Conservation (phyloP, 2,113 vertebrate genomes). For the Agelaius tricolor region DNA sequence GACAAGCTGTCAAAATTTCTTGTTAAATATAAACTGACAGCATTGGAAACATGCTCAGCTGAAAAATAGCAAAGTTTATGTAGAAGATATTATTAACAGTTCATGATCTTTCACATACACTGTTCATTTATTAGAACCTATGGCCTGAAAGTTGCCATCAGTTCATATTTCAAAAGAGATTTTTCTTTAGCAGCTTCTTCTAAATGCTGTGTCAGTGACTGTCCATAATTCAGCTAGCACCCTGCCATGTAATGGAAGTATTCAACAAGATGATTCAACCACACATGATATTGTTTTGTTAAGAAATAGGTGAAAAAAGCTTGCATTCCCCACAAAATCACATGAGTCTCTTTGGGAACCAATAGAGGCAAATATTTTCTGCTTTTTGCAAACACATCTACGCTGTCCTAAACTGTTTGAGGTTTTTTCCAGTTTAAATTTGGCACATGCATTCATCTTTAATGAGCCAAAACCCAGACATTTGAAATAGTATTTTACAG, state of each 20-base stretch:
- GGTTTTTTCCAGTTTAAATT: not conserved
- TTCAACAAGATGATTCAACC: not conserved
- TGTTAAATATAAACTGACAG: slow-evolving; percentile 42
- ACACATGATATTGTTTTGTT: not conserved
- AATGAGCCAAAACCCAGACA: not conserved
- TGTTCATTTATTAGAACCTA: slow-evolving; percentile 27
- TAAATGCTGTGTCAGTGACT: not conserved
- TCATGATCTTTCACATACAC: not conserved
- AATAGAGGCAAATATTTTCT: not conserved
- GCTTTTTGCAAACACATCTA: not conserved
- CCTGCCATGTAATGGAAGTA: not conserved
- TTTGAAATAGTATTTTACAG: slow-evolving; percentile 7
- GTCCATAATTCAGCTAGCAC: not conserved
- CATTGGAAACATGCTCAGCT: not conserved
- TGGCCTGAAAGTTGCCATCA: not conserved
- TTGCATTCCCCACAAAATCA: not conserved
- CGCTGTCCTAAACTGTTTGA: not conserved
- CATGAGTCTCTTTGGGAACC: not conserved
- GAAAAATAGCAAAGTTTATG: slow-evolving; percentile 15
- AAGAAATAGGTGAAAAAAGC: slow-evolving; percentile 7
- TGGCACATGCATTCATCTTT: not conserved
- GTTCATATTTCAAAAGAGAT: not conserved
- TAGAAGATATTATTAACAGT: slow-evolving; percentile 9
- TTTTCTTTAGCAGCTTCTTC: not conserved
- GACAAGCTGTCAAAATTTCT: slow-evolving; percentile 40